Evolutionary conservation across 1,140 invertebrate species (phyloP).

Genomic region (Aphaenogaster ashmeadi): DNA sequence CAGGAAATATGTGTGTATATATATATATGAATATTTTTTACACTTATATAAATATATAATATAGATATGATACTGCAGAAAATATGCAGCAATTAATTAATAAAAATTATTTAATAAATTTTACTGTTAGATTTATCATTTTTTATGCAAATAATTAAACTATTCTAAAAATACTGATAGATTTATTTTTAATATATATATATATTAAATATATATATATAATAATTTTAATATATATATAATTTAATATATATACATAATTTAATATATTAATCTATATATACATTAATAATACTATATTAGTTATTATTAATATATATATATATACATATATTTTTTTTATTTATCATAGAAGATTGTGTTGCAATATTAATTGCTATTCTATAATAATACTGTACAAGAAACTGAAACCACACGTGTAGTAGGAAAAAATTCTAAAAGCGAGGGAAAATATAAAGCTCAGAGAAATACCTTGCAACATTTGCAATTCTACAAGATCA

Average conservation of each 20-base stretch:
- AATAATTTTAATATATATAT: not conserved
- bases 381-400: conserved; percentile 55
- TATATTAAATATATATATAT: not conserved
- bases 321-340: not conserved
- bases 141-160: conserved; percentile 41
- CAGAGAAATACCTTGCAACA: not conserved
- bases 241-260: not conserved
- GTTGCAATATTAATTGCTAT: conserved; percentile 30
- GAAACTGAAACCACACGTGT: not conserved
- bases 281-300: conserved; percentile 1
- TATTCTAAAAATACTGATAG: conserved; percentile 8
- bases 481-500: conserved; percentile 5
- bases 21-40: conserved; percentile 13
- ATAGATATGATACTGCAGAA: conserved; percentile 1
- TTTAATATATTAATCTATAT: not conserved
- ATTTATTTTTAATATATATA: conserved; percentile 37
- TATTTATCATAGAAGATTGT: conserved; percentile 19
- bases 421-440: not conserved
- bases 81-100: conserved; percentile 24
- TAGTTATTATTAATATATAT: not conserved
- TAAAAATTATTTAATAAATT: conserved; percentile 21
- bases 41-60: not conserved
- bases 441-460: conserved; percentile 21
- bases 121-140: not conserved
- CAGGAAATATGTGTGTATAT: not conserved